Conservation (phyloP, 2,113 vertebrate genomes). For the Silurus meridionalis region DNA sequence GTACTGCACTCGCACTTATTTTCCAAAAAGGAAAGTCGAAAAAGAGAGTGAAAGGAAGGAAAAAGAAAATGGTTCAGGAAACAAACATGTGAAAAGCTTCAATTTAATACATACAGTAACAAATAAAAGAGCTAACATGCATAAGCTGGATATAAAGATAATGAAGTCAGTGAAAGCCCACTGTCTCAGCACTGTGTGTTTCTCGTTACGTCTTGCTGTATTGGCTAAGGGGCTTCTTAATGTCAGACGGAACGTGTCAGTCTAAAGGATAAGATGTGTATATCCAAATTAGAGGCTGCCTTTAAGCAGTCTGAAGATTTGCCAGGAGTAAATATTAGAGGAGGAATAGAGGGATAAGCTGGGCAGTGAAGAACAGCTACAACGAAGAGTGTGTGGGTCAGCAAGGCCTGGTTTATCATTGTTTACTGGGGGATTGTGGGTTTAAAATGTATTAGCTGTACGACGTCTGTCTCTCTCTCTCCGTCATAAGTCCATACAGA, state of each 20-base stretch:
- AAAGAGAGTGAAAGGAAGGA: not conserved
- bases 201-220: not conserved
- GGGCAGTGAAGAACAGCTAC: conserved; percentile 30
- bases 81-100: conserved; percentile 29
- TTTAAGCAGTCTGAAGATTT: conserved; percentile 24
- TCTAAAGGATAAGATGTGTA: conserved; percentile 15
- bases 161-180: conserved; percentile 26
- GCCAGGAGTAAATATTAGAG: conserved; percentile 41
- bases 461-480: not conserved
- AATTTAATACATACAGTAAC: conserved; percentile 42
- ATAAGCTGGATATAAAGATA: conserved; percentile 26
- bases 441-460: conserved; percentile 45
- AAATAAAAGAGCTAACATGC: not conserved
- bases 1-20: conserved; percentile 40
- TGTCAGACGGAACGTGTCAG: not conserved
- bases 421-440: conserved; percentile 50
- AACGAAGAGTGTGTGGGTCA: conserved; percentile 54
- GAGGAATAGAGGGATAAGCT: conserved; percentile 43
- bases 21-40: conserved; percentile 23
- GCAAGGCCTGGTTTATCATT: conserved; percentile 49
- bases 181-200: not conserved
- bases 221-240: not conserved
- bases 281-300: conserved; percentile 20
- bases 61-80: conserved; percentile 19
- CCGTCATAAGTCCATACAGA: conserved; percentile 29